Conservation (phyloP, 2,888 invertebrate species). For the Lasioglossum morio region DNA sequence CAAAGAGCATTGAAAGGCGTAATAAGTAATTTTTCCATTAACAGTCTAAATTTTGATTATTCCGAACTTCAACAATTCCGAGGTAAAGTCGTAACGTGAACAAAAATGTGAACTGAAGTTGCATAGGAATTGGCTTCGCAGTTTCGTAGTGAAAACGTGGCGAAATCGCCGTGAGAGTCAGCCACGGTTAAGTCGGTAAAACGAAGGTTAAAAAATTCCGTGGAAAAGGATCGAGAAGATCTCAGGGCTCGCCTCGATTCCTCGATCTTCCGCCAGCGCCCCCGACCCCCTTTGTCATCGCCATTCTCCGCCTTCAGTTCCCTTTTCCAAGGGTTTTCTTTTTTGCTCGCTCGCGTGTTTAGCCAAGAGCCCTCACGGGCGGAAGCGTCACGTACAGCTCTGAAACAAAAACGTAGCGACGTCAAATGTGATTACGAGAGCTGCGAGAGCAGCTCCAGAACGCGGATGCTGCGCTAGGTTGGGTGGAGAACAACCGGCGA, state of each 20-base stretch:
- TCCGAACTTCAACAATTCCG: neutral
- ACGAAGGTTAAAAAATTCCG: neutral
- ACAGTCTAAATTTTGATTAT: neutral
- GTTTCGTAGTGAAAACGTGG: neutral
- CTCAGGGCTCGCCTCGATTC: constrained; percentile 3
- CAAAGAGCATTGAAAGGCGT: fast-evolving
- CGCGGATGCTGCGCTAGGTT: constrained; percentile 83
- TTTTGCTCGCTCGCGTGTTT: constrained; percentile 10
- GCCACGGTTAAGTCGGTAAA: neutral
- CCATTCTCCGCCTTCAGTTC: constrained; percentile 32
- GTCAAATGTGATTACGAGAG: constrained; percentile 84
- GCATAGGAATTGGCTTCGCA: neutral
- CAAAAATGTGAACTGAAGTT: neutral
- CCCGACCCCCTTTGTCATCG: constrained; percentile 4
- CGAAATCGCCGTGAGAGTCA: neutral
- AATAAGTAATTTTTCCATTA: neutral
- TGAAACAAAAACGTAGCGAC: constrained; percentile 85
- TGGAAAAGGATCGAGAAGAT: constrained; percentile 11
- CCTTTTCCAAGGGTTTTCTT: neutral
- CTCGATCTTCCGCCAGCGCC: constrained; percentile 3
- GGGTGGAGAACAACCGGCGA: constrained; percentile 61
- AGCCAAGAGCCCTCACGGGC: constrained; percentile 79
- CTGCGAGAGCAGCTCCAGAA: constrained; percentile 83
- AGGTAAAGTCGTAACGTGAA: neutral
- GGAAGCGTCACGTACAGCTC: constrained; percentile 84